These are phyloP conservation scores for Lithobates pipiens DNA, from an alignment of 2,797 vertebrate genomes.

Conservation along the genomic window DNA sequence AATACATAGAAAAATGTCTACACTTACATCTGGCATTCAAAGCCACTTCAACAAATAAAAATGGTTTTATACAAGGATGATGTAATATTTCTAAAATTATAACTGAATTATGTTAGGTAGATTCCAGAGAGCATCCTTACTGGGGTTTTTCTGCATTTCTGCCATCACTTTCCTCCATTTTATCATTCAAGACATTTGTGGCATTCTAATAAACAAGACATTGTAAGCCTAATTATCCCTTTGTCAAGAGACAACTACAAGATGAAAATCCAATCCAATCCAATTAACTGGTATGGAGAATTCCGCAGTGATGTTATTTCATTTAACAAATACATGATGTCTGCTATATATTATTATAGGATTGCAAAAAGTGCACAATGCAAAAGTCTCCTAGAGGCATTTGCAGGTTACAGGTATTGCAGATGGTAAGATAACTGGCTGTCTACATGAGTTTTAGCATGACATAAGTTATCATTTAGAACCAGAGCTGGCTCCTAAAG, in stretches of 20 bases:
- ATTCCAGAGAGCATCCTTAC: too few species aligned
- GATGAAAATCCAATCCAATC: constrained; percentile 38
- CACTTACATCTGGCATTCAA: too few species aligned
- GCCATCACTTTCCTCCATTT: background rate
- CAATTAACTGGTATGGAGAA: constrained; percentile 20
- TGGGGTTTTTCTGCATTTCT: too few species aligned
- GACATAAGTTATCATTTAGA: constrained; percentile 12
- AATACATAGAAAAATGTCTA: too few species aligned
- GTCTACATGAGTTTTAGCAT: background rate
- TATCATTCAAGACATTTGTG: constrained; percentile 5
- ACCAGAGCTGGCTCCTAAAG: constrained; percentile 58
- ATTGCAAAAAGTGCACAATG: background rate
- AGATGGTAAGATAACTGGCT: background rate
- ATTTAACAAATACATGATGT: constrained; percentile 1
- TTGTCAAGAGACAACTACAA: constrained; percentile 37
- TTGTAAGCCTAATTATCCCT: constrained; percentile 34
- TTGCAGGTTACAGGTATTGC: background rate
- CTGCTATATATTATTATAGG: constrained; percentile 2
- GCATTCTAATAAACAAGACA: background rate
- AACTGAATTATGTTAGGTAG: too few species aligned
- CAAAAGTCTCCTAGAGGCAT: background rate
- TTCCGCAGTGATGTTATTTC: constrained; percentile 10
- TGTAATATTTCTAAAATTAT: too few species aligned
- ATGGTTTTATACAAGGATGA: too few species aligned
- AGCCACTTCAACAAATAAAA: too few species aligned